A percentile compares a stretch with the other conserved stretches of the same genome.
These are phyloP conservation scores for Eulemur coronatus DNA, from an alignment of 2,797 vertebrate genomes.

Conservation along the genomic window DNA sequence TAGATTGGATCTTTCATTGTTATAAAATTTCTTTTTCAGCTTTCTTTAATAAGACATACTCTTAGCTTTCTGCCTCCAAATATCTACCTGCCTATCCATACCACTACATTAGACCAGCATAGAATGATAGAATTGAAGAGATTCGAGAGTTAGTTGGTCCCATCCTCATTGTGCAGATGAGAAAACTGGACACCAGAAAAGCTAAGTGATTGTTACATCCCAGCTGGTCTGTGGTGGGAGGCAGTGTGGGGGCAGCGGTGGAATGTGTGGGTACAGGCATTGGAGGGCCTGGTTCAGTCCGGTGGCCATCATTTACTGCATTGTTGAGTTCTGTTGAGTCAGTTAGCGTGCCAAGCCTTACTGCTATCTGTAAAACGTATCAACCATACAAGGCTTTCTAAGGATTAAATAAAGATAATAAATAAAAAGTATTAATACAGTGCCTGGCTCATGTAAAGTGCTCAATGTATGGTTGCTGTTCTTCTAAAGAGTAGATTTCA, in stretches of 20 bases:
- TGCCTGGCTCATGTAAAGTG: neutral
- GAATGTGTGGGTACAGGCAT: neutral
- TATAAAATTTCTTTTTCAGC: neutral
- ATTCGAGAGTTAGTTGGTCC: neutral
- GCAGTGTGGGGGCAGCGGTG: neutral
- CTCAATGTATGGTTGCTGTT: neutral
- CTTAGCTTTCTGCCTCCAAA: neutral
- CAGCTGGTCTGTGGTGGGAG: neutral
- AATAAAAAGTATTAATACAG: neutral
- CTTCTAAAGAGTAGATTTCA: neutral
- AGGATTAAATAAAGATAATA: constrained; percentile 16
- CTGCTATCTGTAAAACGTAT: neutral
- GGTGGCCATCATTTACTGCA: neutral
- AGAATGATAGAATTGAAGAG: neutral
- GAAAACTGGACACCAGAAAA: neutral
- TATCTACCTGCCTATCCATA: neutral
- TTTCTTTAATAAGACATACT: neutral
- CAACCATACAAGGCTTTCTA: neutral
- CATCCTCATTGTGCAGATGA: neutral
- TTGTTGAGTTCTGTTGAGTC: neutral
- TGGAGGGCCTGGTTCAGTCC: neutral
- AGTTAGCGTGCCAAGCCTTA: neutral
- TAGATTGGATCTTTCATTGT: neutral
- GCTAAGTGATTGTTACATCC: neutral
- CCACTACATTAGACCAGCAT: neutral